A percentile compares a stretch with the other conserved stretches of the same genome.
Conservation (phyloP, 2,888 invertebrate species). For the Aromia moschata region DNA sequence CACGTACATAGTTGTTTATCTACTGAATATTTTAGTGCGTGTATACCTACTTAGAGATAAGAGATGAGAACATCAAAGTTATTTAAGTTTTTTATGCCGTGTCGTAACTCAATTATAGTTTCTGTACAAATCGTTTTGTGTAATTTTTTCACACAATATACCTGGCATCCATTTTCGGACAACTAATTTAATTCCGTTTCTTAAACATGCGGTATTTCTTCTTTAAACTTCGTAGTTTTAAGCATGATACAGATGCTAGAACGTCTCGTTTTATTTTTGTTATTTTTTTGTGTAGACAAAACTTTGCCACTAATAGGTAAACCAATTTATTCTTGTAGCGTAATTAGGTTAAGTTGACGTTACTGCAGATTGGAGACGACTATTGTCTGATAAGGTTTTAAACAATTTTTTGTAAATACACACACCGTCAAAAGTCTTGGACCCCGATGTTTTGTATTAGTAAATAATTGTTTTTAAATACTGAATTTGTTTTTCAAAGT, state of each 20-base stretch:
- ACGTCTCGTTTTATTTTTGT: background rate
- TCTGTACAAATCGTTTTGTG: no score
- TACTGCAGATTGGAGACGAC: background rate
- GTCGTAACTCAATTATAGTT: no score
- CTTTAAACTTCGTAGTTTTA: no score
- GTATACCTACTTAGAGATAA: slow-evolving; percentile 3
- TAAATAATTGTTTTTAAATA: no score
- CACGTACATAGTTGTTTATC: slow-evolving; percentile 5
- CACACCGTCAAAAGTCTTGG: no score
- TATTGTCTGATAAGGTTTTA: slow-evolving; percentile 9
- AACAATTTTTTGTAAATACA: no score
- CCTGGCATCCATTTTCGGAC: no score
- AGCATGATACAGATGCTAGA: background rate
- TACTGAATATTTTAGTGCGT: slow-evolving; percentile 3
- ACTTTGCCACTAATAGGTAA: slow-evolving; percentile 5
- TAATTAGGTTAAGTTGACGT: slow-evolving; percentile 2
- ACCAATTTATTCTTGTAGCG: slow-evolving; percentile 5
- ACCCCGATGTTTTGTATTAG: no score
- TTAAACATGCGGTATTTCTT: no score
- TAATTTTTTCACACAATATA: no score
- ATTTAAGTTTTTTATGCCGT: slow-evolving; percentile 3
- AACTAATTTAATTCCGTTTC: no score
- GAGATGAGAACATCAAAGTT: slow-evolving; percentile 17
- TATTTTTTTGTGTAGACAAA: slow-evolving; percentile 2
- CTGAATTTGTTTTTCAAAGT: no score